phyloP scores from a whole-genome alignment of 2,797 vertebrate species.

The Dermochelys coriacea region DNA sequence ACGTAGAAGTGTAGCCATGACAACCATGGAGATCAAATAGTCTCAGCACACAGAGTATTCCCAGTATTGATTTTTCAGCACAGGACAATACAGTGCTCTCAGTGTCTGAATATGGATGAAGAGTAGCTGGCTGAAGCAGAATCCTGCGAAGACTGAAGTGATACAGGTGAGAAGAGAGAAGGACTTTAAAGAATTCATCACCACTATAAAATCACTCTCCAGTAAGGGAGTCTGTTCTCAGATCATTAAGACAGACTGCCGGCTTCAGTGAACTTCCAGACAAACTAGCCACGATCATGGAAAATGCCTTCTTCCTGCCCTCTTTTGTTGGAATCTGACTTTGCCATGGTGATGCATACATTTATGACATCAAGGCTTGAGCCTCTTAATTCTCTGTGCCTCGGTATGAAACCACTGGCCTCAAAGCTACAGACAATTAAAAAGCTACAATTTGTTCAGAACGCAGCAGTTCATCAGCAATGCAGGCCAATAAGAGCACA shows the following conservation, averaged over 20 bases:
- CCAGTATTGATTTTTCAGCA: conserved; percentile 73
- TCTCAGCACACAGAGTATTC: conserved; percentile 66
- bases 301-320: neutral
- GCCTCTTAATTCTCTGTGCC: neutral
- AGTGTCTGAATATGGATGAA: conserved; percentile 67
- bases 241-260: conserved; percentile 16
- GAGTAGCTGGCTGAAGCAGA: conserved; percentile 46
- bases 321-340: conserved; percentile 14
- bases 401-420: neutral
- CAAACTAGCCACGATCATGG: conserved; percentile 16
- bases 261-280: conserved; percentile 22
- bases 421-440: conserved; percentile 13
- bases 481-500: neutral
- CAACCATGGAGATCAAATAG: conserved; percentile 72
- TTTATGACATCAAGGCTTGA: neutral
- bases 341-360: neutral
- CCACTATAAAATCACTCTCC: neutral
- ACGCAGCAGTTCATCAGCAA: neutral
- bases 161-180: conserved; percentile 17
- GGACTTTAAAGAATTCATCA: conserved; percentile 40
- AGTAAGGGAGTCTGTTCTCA: conserved; percentile 4
- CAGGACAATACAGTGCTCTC: conserved; percentile 54
- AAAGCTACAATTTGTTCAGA: neutral
- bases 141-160: conserved; percentile 25
- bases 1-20: conserved; percentile 74